phyloP scores from a whole-genome alignment of 2,113 vertebrate genomes.

The Odontophorus gujanensis region DNA sequence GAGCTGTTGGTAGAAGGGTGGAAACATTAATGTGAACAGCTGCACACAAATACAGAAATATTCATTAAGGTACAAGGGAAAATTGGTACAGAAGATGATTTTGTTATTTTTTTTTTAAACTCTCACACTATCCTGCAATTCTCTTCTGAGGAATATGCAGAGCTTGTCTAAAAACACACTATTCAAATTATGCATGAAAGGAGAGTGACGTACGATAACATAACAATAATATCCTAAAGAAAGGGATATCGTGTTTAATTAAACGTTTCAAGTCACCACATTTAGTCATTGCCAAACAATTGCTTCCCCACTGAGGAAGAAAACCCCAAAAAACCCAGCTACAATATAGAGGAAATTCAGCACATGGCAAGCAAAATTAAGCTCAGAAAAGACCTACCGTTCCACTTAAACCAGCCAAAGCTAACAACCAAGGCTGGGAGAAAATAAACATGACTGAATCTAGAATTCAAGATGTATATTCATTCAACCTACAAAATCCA shows the following conservation, averaged over 20 bases:
- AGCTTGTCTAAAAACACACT: neutral
- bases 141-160: neutral
- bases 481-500: neutral
- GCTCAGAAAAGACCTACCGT: neutral
- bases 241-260: neutral
- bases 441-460: neutral
- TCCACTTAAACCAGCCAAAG: neutral
- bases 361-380: neutral
- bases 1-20: slow-evolving; percentile 80
- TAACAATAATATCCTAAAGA: neutral
- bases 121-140: neutral
- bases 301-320: neutral
- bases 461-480: neutral
- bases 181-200: neutral
- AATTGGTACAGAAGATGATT: neutral
- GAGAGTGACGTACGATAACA: neutral
- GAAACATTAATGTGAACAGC: neutral
- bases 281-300: neutral
- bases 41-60: neutral
- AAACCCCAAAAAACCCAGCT: neutral
- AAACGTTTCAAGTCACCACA: neutral
- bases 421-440: neutral
- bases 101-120: neutral
- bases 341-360: neutral
- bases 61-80: neutral